Evolutionary conservation across 2,797 vertebrate genomes (phyloP), one percentile per base, ranked within the genome.

Genomic region (Myotis pilosus): DNA sequence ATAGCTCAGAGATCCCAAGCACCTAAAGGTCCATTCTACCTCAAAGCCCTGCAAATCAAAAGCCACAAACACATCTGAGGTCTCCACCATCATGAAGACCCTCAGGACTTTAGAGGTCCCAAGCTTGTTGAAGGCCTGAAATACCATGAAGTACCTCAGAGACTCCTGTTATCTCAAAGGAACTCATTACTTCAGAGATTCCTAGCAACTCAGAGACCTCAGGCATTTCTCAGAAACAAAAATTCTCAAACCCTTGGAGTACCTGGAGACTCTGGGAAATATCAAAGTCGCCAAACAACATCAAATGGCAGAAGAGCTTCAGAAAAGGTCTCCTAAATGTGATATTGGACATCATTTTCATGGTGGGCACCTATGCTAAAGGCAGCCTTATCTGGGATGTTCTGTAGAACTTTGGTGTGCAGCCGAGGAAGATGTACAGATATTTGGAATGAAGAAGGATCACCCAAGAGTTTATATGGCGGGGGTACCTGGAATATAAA

Each of bases 281-380:
- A 33, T 71, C 64, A 64, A 72, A 53, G 57, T 90, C 36, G 36
- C 44, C 74, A 72, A 80, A 71, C 49, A 94, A 69, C 9, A 64
- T 47, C 4, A 79, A 94, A 86, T 16, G 13, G 16, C 10, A 47
- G 36, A 89, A 85, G 7, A 90, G 13, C 30, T 90, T 86, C 55
- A 90, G 72, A 90, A 80, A 23, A n/a, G 9, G 41, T 93, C 69
- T 89, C 64, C 72, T 85, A 78, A 78, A 22, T 51, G 30, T 90
- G 64, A 64, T 74, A 3, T 28, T 47, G 79, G 74, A 47, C 47
- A 55, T 53, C 2, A 64, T 86, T 85, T 80, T 85, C 25, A 71
- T 64, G 36, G 30, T 12, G 7, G 64, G 25, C 36, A 72, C 36
- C 36, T 79, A 47, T 85, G 44, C 53, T 64, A 94, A 64, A 85